Percentiles rank a stretch among this genome's conserved stretches.
Evolutionary conservation across 2,888 invertebrate species (phyloP).

Genomic region (Apotomis capreana): DNA sequence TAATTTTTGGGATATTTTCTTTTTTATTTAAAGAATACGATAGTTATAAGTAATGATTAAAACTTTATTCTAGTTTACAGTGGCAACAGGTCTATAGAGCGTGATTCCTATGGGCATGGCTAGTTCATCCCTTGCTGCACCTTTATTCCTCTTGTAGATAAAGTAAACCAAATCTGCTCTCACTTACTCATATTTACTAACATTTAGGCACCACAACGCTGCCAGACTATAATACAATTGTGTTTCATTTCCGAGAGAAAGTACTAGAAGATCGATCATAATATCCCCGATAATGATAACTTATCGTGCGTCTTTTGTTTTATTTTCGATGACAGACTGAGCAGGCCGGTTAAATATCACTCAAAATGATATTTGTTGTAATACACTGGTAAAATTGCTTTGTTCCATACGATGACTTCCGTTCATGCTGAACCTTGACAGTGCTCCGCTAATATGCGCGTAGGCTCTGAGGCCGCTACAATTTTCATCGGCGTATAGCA

Average conservation of each 20-base stretch:
- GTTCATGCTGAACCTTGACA: constrained; percentile 59
- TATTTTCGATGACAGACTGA: constrained; percentile 40
- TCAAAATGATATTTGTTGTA: constrained; percentile 9
- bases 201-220: no score
- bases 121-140: no score
- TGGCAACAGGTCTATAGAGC: no score
- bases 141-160: no score
- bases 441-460: constrained; percentile 60
- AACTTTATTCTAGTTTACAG: no score
- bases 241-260: constrained; percentile 43
- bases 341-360: constrained; percentile 17
- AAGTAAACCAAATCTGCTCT: no score
- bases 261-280: constrained; percentile 45
- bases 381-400: constrained; percentile 31
- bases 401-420: constrained; percentile 46
- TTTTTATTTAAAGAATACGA: no score
- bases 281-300: constrained; percentile 48
- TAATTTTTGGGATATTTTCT: no score
- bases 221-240: neutral
- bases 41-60: no score
- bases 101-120: no score
- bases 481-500: constrained; percentile 56
- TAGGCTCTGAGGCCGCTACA: constrained; percentile 64
- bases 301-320: constrained; percentile 54
- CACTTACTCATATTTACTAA: no score